Conservation (phyloP, 2,888 invertebrate species). For the Morpho helenor region DNA sequence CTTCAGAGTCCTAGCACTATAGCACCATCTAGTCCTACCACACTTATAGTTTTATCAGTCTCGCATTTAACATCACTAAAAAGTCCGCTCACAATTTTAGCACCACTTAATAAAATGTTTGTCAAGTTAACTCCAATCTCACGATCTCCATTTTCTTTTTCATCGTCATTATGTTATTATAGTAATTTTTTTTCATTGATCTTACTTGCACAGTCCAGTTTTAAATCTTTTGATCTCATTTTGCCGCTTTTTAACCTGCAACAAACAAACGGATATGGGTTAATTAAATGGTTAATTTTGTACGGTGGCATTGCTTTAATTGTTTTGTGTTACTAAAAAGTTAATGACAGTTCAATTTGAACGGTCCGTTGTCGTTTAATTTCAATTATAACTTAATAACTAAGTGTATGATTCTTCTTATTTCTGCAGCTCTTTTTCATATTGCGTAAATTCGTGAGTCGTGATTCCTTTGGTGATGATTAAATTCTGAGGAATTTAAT, state of each 20-base stretch:
- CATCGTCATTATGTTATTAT: slow-evolving; percentile 44
- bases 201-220: slow-evolving; percentile 24
- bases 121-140: slow-evolving; percentile 67
- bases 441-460: too few relatives aligned
- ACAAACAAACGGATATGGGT: slow-evolving; percentile 49
- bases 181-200: slow-evolving; percentile 36
- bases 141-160: slow-evolving; percentile 50
- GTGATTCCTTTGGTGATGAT: too few relatives aligned
- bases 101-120: slow-evolving; percentile 25
- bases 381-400: too few relatives aligned
- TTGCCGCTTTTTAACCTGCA: slow-evolving; percentile 50
- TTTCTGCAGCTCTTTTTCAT: too few relatives aligned
- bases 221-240: slow-evolving; percentile 33
- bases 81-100: slow-evolving; percentile 25
- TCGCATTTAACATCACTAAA: slow-evolving; percentile 25
- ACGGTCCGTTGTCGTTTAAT: too few relatives aligned
- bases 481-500: too few relatives aligned
- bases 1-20: slow-evolving; percentile 55
- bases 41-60: slow-evolving; percentile 25
- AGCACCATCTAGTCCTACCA: slow-evolving; percentile 45
- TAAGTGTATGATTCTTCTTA: too few relatives aligned
- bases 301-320: slow-evolving; percentile 40
- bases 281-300: slow-evolving; percentile 33
- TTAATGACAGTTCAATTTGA: slow-evolving; percentile 12
- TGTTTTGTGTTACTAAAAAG: slow-evolving; percentile 38